Conservation (phyloP, 1,140 invertebrate species). For the Hyles euphorbiae region DNA sequence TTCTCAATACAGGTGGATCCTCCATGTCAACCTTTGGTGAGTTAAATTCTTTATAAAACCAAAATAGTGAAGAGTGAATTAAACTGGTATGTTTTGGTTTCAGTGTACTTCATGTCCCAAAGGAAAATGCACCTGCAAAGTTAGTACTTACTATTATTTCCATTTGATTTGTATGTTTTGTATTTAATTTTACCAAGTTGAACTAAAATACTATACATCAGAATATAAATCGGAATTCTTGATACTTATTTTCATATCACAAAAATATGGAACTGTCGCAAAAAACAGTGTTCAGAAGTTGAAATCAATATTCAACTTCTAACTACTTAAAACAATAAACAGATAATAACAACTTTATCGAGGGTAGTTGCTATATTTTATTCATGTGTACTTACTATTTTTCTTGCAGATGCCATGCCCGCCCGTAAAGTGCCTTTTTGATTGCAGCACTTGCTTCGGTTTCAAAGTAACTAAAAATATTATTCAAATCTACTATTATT, state of each 20-base stretch:
- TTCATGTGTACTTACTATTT: not conserved
- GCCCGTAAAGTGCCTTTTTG: conserved; percentile 30
- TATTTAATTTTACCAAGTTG: no score
- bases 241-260: no score
- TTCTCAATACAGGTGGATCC: conserved; percentile 1
- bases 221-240: no score
- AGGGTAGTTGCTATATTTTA: no score
- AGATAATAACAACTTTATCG: no score
- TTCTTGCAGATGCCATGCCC: conserved; percentile 20
- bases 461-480: conserved; percentile 30
- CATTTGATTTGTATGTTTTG: no score
- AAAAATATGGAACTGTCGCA: no score
- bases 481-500: conserved; percentile 7
- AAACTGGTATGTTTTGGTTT: conserved; percentile 13
- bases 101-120: conserved; percentile 35
- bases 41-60: not conserved
- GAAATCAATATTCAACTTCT: no score
- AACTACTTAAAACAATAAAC: no score
- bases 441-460: conserved; percentile 37
- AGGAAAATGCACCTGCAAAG: conserved; percentile 35
- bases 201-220: no score
- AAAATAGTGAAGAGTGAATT: not conserved
- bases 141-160: conserved; percentile 6
- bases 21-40: conserved; percentile 5
- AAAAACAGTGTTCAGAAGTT: no score